Evolutionary conservation across 2,888 invertebrate species (phyloP), one percentile per base, ranked within the genome.

Genomic region (Agrotis puta): DNA sequence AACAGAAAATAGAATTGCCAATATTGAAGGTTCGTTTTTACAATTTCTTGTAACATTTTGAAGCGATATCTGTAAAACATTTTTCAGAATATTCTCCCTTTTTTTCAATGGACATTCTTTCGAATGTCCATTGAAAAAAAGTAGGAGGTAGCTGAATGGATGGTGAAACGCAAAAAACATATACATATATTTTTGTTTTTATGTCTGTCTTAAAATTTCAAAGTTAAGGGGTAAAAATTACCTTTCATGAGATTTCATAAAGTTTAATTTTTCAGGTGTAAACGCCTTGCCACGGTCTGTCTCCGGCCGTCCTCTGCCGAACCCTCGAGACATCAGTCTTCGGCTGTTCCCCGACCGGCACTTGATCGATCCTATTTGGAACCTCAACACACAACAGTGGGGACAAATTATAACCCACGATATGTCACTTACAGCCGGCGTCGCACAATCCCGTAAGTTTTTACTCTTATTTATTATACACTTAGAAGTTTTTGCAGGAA

Each of bases 341-440:
- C 93, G 96, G 0, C 90, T 98, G 13, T 98, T 98, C 90, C 98
- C 98, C 0, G 98, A 98, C 87, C 95, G 96, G 50, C 97, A 97
- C 77, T 91, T 97, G 6, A 96, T 97, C 7, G 98, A 98, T 92
- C 97, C 97, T 0, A 92, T 97, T 74, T 98, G 97, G 96, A 98
- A 97, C 22, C 93, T 98, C 20, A 97, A 97, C 62, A 97, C 98
- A 58, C 98, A 98, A 97, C 98, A 98, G 85, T 98, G 97, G 96
- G 98, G 98, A 0, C 98, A 98, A 92, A 97, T 98, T 80, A 96
- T 98, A 48, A 97, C 98, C 11, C 98, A 98, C 90, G 98, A 98
- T 87, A 98, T 98, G 97, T 97, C 97, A 24, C 95, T 98, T 88
- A 97, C 97, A 45, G 97, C 97, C 64, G 97, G 97, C 64, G 96